Evolutionary conservation across 2,797 vertebrate species (phyloP), one percentile per base, ranked within the genome.

Genomic region (Glossophaga mutica): DNA sequence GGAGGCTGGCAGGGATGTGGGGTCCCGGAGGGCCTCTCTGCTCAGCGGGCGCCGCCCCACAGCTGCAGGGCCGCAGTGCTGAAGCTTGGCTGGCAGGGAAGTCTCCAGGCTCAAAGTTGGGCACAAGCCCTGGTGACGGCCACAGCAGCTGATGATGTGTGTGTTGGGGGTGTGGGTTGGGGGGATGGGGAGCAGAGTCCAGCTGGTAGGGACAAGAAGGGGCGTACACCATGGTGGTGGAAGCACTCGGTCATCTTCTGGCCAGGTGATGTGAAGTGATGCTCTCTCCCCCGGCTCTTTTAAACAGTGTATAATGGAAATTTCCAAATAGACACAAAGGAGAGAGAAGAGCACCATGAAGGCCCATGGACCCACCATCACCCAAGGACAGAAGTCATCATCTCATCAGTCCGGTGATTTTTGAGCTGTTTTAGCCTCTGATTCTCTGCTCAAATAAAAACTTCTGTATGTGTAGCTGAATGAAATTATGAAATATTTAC

Each of bases 341-440:
- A 73, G 59, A 89, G 62, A 78, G 37, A 55, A 59, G n/a, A 78
- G 29, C 34, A 57, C 37, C 44, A 3, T 32, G 39, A 59, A 71
- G 57, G 52, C 78, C 83, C 29, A 3, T 6, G 71, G 90, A 74
- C 77, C 70, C 32, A 57, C 76, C 42, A 32, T 76, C 46, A 26
- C 19, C 59, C 76, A 50, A 2, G 52, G 50, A 79, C 57, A 91
- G 32, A 5, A 52, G 34, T 24, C 84, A 73, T 77, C 87, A 50
- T 10, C 42, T 91, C n/a, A 34, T 62, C 34, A 67, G 65, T 15
- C 50, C 46, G 34, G 19, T 6, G 24, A 44, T 39, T 85, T 79
- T 46, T 46, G 62, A 78, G n/a, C 52, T 65, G 86, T 52, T 86
- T 68, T 62, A 71, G 65, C 84, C 84, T 90, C 94, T 67, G 65